phyloP scores from a whole-genome alignment of 2,888 invertebrate species.

The Caenorhabditis sinica region DNA sequence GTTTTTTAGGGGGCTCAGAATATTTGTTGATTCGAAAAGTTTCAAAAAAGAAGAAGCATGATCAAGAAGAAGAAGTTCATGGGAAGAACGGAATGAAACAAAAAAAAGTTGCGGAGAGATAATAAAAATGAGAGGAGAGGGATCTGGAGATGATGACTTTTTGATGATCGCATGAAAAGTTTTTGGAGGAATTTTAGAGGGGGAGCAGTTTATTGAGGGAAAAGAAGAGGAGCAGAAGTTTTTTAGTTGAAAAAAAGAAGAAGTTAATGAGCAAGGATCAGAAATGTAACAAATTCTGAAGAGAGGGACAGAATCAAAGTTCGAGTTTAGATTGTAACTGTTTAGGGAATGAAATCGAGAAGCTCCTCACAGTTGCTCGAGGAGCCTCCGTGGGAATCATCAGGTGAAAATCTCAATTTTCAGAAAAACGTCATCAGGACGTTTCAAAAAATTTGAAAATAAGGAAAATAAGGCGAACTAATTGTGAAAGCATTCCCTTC shows the following conservation, averaged over 20 bases:
- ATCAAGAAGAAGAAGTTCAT: slow-evolving; percentile 18
- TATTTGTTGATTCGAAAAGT: slow-evolving; percentile 4
- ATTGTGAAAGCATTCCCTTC: too few species aligned
- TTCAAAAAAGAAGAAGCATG: slow-evolving; percentile 8
- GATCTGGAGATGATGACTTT: slow-evolving; percentile 46
- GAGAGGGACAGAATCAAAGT: not conserved
- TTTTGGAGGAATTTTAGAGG: slow-evolving; percentile 4
- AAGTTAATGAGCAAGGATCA: slow-evolving; percentile 34
- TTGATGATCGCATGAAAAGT: slow-evolving; percentile 50
- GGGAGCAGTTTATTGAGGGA: slow-evolving; percentile 15
- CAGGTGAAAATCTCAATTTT: too few species aligned
- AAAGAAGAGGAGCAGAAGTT: slow-evolving; percentile 5
- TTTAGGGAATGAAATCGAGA: not conserved
- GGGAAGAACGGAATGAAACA: slow-evolving; percentile 20
- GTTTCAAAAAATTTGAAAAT: too few species aligned
- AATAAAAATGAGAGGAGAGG: slow-evolving; percentile 26
- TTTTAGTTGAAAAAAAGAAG: slow-evolving; percentile 2
- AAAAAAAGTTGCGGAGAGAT: slow-evolving; percentile 38
- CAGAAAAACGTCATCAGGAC: too few species aligned
- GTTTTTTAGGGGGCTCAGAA: slow-evolving; percentile 24
- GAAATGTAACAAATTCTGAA: not conserved
- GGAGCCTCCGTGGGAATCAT: too few species aligned
- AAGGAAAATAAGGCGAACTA: too few species aligned
- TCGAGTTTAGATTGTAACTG: not conserved
- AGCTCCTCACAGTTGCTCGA: not conserved